phyloP scores from a whole-genome alignment of 2,113 vertebrate species.

The Corvus cornix region DNA sequence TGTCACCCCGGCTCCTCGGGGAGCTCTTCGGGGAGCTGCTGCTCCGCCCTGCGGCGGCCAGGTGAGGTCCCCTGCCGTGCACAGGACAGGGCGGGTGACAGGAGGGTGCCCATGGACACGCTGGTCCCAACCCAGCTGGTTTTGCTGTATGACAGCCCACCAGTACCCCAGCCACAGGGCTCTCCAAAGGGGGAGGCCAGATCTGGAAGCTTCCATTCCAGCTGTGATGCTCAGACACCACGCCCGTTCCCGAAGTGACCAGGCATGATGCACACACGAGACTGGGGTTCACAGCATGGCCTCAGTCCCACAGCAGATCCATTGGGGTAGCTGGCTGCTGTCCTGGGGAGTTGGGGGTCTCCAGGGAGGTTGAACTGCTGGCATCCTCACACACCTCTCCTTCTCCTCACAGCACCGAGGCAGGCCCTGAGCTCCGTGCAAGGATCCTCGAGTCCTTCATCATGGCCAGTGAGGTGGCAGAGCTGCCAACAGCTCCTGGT shows the following conservation, averaged over 20 bases:
- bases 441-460: conserved; percentile 82
- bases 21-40: conserved; percentile 75
- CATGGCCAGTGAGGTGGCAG: conserved; percentile 57
- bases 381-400: not conserved
- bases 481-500: conserved; percentile 80
- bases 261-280: fast-evolving
- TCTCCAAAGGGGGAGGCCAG: fast-evolving
- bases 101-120: fast-evolving
- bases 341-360: fast-evolving
- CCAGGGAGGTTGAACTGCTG: not conserved
- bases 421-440: conserved; percentile 73
- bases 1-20: conserved; percentile 61
- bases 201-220: not conserved
- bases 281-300: fast-evolving
- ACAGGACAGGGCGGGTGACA: fast-evolving
- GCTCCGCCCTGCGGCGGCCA: conserved; percentile 62
- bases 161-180: fast-evolving
- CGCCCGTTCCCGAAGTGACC: fast-evolving
- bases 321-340: fast-evolving
- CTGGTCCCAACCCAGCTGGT: not conserved
- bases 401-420: conserved; percentile 61
- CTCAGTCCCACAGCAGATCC: not conserved
- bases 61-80: conserved; percentile 47
- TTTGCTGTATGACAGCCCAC: not conserved
- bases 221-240: not conserved